Evolutionary conservation across 2,888 invertebrate species (phyloP).

Genomic region (Synergus japonicus): DNA sequence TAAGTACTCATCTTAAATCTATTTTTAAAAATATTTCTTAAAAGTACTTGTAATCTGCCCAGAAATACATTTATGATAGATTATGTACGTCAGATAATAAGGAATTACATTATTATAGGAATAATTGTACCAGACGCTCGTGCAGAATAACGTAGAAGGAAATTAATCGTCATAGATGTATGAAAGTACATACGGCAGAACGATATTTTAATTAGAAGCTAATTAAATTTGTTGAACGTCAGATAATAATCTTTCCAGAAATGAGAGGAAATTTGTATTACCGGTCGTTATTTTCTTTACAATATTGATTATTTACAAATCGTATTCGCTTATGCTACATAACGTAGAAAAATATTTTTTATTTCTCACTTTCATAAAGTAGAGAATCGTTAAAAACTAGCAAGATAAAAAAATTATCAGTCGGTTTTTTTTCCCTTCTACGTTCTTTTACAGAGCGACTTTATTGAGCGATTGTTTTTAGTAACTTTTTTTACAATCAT

Average conservation of each 20-base stretch:
- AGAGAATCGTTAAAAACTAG: slow-evolving; percentile 35
- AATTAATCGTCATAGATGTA: slow-evolving; percentile 5
- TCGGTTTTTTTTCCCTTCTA: slow-evolving; percentile 61
- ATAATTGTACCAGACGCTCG: slow-evolving; percentile 72
- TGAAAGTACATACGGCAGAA: background rate
- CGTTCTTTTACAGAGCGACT: slow-evolving; percentile 66
- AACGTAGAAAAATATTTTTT: slow-evolving; percentile 68
- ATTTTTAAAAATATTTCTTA: slow-evolving; percentile 43
- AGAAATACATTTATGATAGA: slow-evolving; percentile 30
- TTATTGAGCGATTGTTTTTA: slow-evolving; percentile 43
- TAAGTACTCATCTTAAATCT: slow-evolving; percentile 6
- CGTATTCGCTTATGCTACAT: slow-evolving; percentile 53
- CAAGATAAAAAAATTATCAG: slow-evolving; percentile 28
- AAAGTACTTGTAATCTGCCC: slow-evolving; percentile 15
- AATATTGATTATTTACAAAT: slow-evolving; percentile 44
- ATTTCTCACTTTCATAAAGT: slow-evolving; percentile 57
- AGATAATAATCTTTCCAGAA: slow-evolving; percentile 33
- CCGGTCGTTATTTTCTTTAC: slow-evolving; percentile 34
- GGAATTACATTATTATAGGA: slow-evolving; percentile 54
- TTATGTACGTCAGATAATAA: slow-evolving; percentile 29
- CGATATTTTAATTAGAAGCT: background rate
- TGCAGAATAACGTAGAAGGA: slow-evolving; percentile 68
- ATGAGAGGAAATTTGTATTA: slow-evolving; percentile 4
- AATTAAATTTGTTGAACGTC: slow-evolving; percentile 37
- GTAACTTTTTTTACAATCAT: slow-evolving; percentile 1